These are phyloP conservation scores for Metalampra italica DNA, from an alignment of 2,888 invertebrate species.

Conservation along the genomic window DNA sequence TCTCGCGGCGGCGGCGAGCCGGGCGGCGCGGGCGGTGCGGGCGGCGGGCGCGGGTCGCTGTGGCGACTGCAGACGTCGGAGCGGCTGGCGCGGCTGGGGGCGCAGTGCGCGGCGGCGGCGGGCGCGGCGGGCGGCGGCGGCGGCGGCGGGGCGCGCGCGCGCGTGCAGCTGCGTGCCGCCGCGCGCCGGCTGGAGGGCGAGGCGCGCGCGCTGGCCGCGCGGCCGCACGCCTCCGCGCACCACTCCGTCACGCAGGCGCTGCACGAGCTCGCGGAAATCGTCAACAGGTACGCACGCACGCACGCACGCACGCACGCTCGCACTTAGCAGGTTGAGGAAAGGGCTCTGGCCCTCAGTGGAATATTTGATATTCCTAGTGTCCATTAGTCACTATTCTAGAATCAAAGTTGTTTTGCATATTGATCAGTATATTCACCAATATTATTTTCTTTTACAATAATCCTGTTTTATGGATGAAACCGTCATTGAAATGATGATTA, in stretches of 20 bases:
- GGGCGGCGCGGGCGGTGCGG: constrained; percentile 24
- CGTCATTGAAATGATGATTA: too few relatives aligned
- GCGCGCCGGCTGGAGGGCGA: constrained; percentile 50
- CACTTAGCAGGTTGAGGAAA: too few relatives aligned
- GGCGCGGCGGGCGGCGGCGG: constrained; percentile 93
- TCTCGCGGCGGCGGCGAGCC: constrained; percentile 33
- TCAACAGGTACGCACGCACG: constrained; percentile 78
- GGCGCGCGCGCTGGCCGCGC: constrained; percentile 52
- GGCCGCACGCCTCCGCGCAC: constrained; percentile 31
- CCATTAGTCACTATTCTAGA: too few relatives aligned
- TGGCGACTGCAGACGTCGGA: constrained; percentile 70
- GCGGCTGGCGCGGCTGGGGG: constrained; percentile 85
- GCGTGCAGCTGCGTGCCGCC: constrained; percentile 67
- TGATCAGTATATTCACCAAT: too few relatives aligned
- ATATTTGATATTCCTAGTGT: too few relatives aligned
- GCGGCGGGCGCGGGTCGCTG: constrained; percentile 56
- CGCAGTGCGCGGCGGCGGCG: constrained; percentile 89
- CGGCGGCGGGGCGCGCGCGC: constrained; percentile 81
- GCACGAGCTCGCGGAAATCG: constrained; percentile 85
- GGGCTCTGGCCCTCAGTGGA: too few relatives aligned
- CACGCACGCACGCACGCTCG: background rate
- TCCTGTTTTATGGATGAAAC: too few relatives aligned
- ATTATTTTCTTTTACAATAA: too few relatives aligned
- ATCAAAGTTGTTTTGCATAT: too few relatives aligned
- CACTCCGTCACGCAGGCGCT: constrained; percentile 68